Base-by-base conservation (phyloP, 2,888 invertebrate genomes). In the Apamea epomidion region DNA sequence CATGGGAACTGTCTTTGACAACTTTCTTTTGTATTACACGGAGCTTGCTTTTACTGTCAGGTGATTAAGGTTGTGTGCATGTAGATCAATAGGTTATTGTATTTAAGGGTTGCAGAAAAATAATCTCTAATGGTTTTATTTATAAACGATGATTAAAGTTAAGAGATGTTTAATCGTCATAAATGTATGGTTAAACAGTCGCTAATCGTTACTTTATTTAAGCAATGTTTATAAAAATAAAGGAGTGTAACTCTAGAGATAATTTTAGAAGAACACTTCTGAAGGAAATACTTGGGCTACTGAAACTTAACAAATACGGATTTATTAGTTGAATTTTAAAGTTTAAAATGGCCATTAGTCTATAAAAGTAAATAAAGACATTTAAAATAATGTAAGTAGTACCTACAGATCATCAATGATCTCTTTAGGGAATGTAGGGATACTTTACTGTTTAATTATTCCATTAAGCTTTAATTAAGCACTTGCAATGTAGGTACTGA, bases 1-100 rank as follows among this genome's bases (percentile, higher is more conserved):
- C 86, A 82, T 82, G 84, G 73, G 83, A 86, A 86, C 60, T 70
- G 62, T 77, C 70, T 81, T 85, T 74, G 75, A 76, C 14, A 82
- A 76, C 86, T 84, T 86, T 84, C 86, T 86, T 76, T 72, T 86
- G 69, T 54, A 73, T 10, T 21, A 37, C 21, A 60, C 45, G 18
- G 37, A 58, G 69, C 18, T 25, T 45, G n/a, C 32, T 51, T 67
- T 85, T 72, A 64, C n/a, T 75, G 71, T 85, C 6, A 60, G 21
- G 25, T 62, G 21, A 85, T 45, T 71, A 71, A 48, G 29, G 29
- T 51, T 73, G 69, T 51, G 54, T 70, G n/a, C 45, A 83, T 64
- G 48, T 83, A 65, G 78, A 77, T 29, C 54, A 83, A 64, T 81
- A 83, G 83, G 83, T 77, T 62, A 79, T 48, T 76, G 68, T 81